Evolutionary conservation across 2,113 vertebrate species (phyloP).

Genomic region (Megaceryle torquata): DNA sequence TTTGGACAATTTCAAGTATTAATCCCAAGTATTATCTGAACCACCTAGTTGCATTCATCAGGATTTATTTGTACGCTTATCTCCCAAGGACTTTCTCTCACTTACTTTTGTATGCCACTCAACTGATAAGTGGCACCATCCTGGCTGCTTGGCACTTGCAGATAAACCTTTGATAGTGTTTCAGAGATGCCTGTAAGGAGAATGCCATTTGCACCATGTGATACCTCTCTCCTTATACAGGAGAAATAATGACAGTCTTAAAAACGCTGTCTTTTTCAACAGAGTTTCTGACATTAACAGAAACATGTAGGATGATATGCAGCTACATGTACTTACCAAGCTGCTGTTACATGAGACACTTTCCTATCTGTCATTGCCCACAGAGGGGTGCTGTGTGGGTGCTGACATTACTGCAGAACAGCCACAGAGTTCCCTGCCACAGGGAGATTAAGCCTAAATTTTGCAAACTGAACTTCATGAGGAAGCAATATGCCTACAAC

Average conservation of each 20-base stretch:
- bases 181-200: neutral
- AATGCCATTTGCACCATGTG: neutral
- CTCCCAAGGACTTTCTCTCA: neutral
- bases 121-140: neutral
- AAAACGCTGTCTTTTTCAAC: neutral
- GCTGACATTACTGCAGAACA: neutral
- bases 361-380: neutral
- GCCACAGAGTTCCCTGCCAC: neutral
- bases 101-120: neutral
- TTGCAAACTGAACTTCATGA: neutral
- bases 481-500: neutral
- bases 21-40: neutral
- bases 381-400: neutral
- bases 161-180: neutral
- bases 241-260: neutral
- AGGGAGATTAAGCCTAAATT: neutral
- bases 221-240: neutral
- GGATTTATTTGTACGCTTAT: neutral
- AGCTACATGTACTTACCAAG: neutral
- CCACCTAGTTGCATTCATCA: neutral
- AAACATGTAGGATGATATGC: fast-evolving
- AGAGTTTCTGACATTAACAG: neutral
- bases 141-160: neutral
- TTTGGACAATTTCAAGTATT: neutral
- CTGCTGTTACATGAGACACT: neutral